Evolutionary conservation across 1,140 invertebrate genomes (phyloP), one percentile per base, ranked within the genome.

Genomic region (Lucilia cuprina): DNA sequence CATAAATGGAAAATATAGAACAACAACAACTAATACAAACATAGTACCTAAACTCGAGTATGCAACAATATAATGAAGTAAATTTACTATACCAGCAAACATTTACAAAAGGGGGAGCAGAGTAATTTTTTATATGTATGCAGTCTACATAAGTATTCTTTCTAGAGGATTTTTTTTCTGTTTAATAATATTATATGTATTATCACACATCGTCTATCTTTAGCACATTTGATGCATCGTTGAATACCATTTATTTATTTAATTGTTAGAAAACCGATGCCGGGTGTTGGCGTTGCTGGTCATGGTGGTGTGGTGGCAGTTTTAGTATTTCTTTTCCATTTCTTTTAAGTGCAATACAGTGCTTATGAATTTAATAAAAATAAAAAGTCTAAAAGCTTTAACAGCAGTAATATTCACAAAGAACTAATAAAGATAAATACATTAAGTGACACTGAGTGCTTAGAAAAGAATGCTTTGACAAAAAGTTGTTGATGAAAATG

Each of bases 161-260:
- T 41, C 41, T 41, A 41, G 41, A 3, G 41, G 41, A 0, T 3
- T 41, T 10, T 41, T 41, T 41, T 41, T 3, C 8, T 41, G 7
- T 41, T 41, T 41, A 41, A 41, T 41, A 55, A 55, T n/a, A 55
- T 25, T 25, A 21, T 70, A 21, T 70, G 25, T 70, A 70, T 70
- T 70, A 70, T 70, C 65, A 70, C 65, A 21, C 65, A 70, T 70
- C 65, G 19, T 25, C 65, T 70, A 70, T 70, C 65, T 70, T 7
- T 10, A 41, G 13, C 55, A 60, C 35, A 80, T 80, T 80, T 80
- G n/a, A 80, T 50, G 77, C 41, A 49, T 80, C 77, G 77, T 80
- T 80, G 75, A 80, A 25, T 80, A 41, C 7, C 41, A 41, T 41
- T 41, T 41, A 41, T 80, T 47, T 25, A 49, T 25, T 50, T 49